These are phyloP conservation scores for Coboldia fuscipes DNA, from an alignment of 1,140 invertebrate genomes.

Conservation along the genomic window DNA sequence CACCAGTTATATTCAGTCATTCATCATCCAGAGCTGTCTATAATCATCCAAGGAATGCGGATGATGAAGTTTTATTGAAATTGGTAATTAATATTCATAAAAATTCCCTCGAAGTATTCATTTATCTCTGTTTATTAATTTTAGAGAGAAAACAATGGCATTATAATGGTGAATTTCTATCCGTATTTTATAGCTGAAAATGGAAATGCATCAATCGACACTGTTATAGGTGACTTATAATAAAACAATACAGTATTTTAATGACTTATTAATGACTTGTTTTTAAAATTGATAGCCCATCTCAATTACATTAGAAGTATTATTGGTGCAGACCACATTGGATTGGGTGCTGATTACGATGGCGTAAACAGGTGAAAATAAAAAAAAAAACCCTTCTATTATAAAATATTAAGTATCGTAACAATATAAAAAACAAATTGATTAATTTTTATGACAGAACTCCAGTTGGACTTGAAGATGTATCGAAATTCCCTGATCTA, in stretches of 20 bases:
- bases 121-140: constrained; percentile 5
- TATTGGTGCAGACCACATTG: constrained; percentile 31
- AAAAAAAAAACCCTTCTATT: no score
- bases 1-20: constrained; percentile 70
- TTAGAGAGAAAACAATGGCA: constrained; percentile 24
- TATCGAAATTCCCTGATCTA: constrained; percentile 41
- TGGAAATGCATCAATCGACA: constrained; percentile 20
- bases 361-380: constrained; percentile 26
- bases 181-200: constrained; percentile 27
- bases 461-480: constrained; percentile 40
- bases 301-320: constrained; percentile 35
- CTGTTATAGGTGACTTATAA: no score
- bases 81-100: constrained; percentile 30
- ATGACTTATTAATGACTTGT: no score
- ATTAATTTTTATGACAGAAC: no score
- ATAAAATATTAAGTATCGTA: no score
- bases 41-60: constrained; percentile 57
- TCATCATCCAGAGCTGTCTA: constrained; percentile 56
- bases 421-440: no score
- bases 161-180: constrained; percentile 42
- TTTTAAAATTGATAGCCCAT: constrained; percentile 33
- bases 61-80: constrained; percentile 45
- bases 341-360: constrained; percentile 32
- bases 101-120: constrained; percentile 3
- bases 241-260: no score